Base-by-base conservation (phyloP, 1,140 invertebrate genomes). In the Amphibalanus amphitrite region DNA sequence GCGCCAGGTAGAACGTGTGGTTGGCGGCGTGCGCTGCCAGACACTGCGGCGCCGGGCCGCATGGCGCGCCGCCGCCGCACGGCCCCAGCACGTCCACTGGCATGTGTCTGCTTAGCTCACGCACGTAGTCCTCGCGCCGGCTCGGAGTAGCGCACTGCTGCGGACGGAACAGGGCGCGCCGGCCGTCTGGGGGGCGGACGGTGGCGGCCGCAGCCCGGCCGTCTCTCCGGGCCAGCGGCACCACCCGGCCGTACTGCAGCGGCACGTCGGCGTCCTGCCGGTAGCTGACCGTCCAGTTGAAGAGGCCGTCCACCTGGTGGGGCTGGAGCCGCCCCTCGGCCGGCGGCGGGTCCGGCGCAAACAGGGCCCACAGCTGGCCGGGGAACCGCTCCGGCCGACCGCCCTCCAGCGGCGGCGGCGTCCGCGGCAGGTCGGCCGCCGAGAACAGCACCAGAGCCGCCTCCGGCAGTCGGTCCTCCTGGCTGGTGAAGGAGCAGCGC, bases 21-120 rank as follows among this genome's bases (percentile, higher is more conserved):
- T 38, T 38, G 38, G 6, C 38, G 17, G 6, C 6, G 38, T 8
- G 17, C 6, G 6, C 6, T 17, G 38, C 38, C 6, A 38, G 17
- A 17, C 38, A 38, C 38, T 38, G 38, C 38, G 38, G 6, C 6
- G 38, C 38, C 38, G 38, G 17, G 38, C 38, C 38, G 38, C 38
- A 38, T 6, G 6, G n/a, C n/a, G n/a, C 17, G 38, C 6, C 38
- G 38, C 17, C 17, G 38, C 6, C 38, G 38, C 89, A 92, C 0
- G 71, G 73, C n/a, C 90, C 90, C 74, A 84, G 90, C n/a, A 88
- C 81, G 77, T 90, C 87, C 10, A 90, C 83, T 3, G 77, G 67
- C 68, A 90, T 82, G 74, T 84, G 78, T 40, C 81, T 80, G 69
- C 81, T 74, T 1, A 90, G 78, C 73, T 86, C 77, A n/a, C 77